These are phyloP conservation scores for Drosophila recens DNA, from an alignment of 2,888 invertebrate species.

Conservation along the genomic window DNA sequence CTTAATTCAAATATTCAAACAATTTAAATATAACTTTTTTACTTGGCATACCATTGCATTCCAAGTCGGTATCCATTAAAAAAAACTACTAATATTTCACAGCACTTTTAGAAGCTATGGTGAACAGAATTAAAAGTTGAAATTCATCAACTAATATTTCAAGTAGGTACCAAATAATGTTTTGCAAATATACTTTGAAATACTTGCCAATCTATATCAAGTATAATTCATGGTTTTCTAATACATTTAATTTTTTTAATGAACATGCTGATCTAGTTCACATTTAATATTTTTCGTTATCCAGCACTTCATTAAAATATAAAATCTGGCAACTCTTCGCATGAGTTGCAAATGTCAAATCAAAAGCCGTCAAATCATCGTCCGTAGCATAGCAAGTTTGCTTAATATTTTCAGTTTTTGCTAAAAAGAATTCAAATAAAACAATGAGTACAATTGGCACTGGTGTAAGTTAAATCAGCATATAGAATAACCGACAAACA, in stretches of 20 bases:
- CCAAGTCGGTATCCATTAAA: no score
- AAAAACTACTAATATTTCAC: no score
- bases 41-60: no score
- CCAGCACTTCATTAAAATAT: constrained; percentile 23
- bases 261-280: neutral
- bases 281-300: neutral
- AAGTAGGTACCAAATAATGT: neutral
- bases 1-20: no score
- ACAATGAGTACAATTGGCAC: constrained; percentile 97
- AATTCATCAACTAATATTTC: neutral
- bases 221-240: neutral
- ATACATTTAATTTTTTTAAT: neutral
- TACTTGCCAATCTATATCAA: neutral
- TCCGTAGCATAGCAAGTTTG: constrained; percentile 44
- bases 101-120: no score
- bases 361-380: constrained; percentile 85
- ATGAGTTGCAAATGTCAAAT: constrained; percentile 52
- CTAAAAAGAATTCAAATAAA: constrained; percentile 26
- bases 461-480: constrained; percentile 89
- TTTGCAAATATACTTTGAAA: neutral
- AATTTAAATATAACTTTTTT: no score
- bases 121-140: neutral
- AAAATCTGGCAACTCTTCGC: constrained; percentile 29
- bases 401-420: constrained; percentile 25
- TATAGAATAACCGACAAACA: neutral